Evolutionary conservation across 2,888 invertebrate species (phyloP), one percentile per base, ranked within the genome.

Genomic region (Tricholauxania praeusta): DNA sequence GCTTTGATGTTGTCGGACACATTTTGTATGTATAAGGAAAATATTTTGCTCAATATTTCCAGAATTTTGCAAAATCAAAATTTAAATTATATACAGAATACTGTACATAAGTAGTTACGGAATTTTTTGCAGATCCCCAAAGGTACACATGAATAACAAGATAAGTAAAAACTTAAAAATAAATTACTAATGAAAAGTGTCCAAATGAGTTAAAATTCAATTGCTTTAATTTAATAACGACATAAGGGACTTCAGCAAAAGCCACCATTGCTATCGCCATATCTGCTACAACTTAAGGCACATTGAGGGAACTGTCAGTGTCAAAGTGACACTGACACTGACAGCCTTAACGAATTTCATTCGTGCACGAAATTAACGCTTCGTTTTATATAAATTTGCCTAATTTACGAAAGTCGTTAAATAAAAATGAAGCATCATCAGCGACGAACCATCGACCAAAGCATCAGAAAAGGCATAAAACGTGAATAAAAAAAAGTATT

Each of bases 221-320:
- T 79, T 80, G 80, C 82, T 81, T 81, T 82, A 78, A 82, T 79
- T 77, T 77, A 82, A 80, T 83, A 82, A 83, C 79, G 79, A 77
- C 78, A 80, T 75, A 77, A 79, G 79, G 82, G 78, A 80, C 80
- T 83, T 82, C 74, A 71, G 60, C 62, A 57, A 64, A 73, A 63
- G 72, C 71, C 57, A 8, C 53, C 39, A 39, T 39, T 39, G 10
- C 39, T 10, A 39, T 28, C 4, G 28, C 28, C 39, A 17, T 12
- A 59, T 3, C 12, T 10, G 32, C 49, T 22, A n/a, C 22, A 14
- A 60, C 19, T 15, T 32, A n/a, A 10, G 22, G 28, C 28, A 55
- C 4, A 28, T 48, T 28, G 63, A 17, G 17, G 2, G 57, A 67
- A 59, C 68, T 68, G 57, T 59, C 68, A 68, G 52, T 59, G 69